Evolutionary conservation across 2,113 vertebrate genomes (phyloP).

Genomic region (Stegastes partitus): DNA sequence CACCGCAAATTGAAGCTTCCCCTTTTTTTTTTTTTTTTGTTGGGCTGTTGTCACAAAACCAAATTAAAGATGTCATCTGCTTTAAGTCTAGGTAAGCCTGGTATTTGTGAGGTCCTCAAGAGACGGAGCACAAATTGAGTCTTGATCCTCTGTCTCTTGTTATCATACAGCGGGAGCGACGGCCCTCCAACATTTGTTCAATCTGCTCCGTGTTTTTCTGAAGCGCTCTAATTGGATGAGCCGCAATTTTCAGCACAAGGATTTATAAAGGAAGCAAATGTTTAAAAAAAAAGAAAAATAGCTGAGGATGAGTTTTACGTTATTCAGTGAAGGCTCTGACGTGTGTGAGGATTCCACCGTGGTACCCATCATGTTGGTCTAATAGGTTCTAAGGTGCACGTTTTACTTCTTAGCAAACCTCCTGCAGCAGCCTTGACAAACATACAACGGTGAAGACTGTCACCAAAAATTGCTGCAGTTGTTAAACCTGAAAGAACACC

Average conservation of each 20-base stretch:
- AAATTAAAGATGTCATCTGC: constrained; percentile 78
- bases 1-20: constrained; percentile 24
- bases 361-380: constrained; percentile 24
- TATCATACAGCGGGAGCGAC: constrained; percentile 18
- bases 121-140: constrained; percentile 71
- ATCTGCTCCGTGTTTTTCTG: constrained; percentile 67
- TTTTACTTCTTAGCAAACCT: constrained; percentile 42
- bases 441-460: constrained; percentile 1
- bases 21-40: too few species aligned
- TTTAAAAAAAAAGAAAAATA: constrained; percentile 4
- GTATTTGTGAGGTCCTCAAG: constrained; percentile 74
- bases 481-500: too few species aligned
- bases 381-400: constrained; percentile 32
- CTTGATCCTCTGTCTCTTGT: constrained; percentile 64
- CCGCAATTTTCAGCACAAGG: constrained; percentile 61
- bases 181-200: constrained; percentile 56
- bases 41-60: constrained; percentile 50
- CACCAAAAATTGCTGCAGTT: too few species aligned
- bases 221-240: constrained; percentile 69
- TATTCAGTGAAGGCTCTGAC: background rate
- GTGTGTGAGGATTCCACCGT: background rate
- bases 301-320: background rate
- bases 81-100: constrained; percentile 75
- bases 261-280: constrained; percentile 55
- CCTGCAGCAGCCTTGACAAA: constrained; percentile 4